Percentiles rank a stretch among this genome's conserved stretches.
Conservation (phyloP, 2,797 vertebrate species). For the Ctenochaetus hawaiiensis region DNA sequence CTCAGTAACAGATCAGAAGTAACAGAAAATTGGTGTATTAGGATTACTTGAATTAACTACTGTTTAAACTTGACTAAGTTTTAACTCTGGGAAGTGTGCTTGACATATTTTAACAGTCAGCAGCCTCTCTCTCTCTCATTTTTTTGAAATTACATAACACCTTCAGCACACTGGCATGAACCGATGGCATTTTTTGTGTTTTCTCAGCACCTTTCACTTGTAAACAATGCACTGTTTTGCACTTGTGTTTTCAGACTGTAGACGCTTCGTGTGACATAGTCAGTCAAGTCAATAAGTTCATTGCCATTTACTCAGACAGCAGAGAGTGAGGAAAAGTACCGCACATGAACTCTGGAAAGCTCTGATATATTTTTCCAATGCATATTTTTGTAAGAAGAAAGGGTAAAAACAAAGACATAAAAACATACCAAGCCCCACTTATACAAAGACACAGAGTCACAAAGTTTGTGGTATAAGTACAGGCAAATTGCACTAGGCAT, state of each 20-base stretch:
- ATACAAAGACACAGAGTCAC: slow-evolving; percentile 5
- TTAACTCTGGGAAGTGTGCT: no score
- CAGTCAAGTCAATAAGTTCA: background rate
- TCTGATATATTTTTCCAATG: no score
- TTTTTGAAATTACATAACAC: no score
- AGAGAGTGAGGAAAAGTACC: no score
- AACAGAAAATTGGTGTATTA: no score
- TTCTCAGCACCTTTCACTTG: background rate
- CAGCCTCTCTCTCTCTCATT: no score
- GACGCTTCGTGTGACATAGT: background rate
- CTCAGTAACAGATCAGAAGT: no score
- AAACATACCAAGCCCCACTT: background rate
- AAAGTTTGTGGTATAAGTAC: background rate
- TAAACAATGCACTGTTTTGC: background rate
- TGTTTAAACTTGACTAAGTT: no score
- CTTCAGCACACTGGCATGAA: no score
- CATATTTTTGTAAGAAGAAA: background rate
- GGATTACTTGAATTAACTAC: no score
- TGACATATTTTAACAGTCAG: no score
- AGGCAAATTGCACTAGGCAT: background rate
- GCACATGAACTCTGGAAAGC: no score
- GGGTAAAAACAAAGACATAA: background rate
- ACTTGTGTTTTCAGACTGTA: background rate
- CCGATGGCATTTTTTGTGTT: background rate
- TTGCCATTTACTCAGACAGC: background rate